Percentiles rank a stretch among this genome's conserved stretches.
These are phyloP conservation scores for Xiphydria camelus DNA, from an alignment of 2,888 invertebrate species.

Conservation along the genomic window DNA sequence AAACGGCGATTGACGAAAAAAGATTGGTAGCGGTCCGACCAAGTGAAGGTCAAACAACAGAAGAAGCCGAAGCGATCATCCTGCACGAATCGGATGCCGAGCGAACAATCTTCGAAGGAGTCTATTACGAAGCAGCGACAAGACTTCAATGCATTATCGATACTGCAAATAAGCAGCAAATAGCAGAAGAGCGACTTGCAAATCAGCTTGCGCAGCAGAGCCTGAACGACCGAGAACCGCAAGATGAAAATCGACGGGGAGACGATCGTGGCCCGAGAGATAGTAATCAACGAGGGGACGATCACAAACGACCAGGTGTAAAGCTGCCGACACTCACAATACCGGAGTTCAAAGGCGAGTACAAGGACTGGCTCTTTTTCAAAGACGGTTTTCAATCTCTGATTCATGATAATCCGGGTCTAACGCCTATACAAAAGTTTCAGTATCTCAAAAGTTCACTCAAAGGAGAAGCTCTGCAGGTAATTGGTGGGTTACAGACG, in stretches of 20 bases:
- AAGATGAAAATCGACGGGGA: background rate
- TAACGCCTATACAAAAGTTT: slow-evolving; percentile 26
- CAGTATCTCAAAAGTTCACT: slow-evolving; percentile 25
- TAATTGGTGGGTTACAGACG: slow-evolving; percentile 24
- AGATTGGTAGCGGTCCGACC: background rate
- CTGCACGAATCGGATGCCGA: slow-evolving; percentile 7
- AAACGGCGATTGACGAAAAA: slow-evolving; percentile 4
- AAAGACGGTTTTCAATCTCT: slow-evolving; percentile 24
- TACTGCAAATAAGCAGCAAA: background rate
- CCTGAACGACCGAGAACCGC: background rate
- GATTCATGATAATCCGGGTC: slow-evolving; percentile 24
- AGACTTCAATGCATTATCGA: slow-evolving; percentile 6
- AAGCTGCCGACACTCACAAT: slow-evolving; percentile 22
- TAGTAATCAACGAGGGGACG: background rate
- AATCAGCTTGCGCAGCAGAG: too few relatives aligned
- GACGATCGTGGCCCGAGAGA: background rate
- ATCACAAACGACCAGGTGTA: background rate
- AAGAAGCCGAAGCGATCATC: slow-evolving; percentile 1
- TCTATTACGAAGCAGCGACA: slow-evolving; percentile 10
- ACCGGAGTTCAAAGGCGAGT: slow-evolving; percentile 24
- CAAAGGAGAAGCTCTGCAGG: slow-evolving; percentile 15
- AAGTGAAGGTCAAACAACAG: background rate
- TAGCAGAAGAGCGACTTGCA: slow-evolving; percentile 2
- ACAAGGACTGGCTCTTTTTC: slow-evolving; percentile 23
- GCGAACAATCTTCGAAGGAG: slow-evolving; percentile 9